Evolutionary conservation across 2,888 invertebrate genomes (phyloP), one percentile per base, ranked within the genome.

Genomic region (Julus scandinavius): DNA sequence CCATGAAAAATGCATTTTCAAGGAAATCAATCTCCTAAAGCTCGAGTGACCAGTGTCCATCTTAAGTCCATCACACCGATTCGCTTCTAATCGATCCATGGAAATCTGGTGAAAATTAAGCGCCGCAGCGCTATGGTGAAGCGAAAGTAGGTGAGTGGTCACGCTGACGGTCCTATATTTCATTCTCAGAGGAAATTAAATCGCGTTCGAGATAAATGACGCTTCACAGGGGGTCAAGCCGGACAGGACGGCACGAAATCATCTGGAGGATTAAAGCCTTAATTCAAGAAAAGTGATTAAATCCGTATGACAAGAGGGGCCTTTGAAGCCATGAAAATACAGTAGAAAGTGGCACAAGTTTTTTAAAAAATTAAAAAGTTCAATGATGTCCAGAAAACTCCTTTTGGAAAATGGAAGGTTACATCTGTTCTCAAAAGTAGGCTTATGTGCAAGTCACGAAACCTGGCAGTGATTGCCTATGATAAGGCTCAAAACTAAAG

Each of bases 121-220:
- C 5, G 20, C 15, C 1, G 17, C 15, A 20, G n/a, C 20, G 20
- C 20, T 5, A 63, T 9, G 20, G 63, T 6, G 20, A 20, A 63
- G 7, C 63, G 63, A 20, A 63, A 63, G 63, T 63, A 20, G 20
- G n/a, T 20, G 63, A 63, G 63, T 63, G 63, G 63, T 20, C 63
- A 63, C n/a, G 63, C 63, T 20, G 63, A 20, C 63, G 20, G 20
- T 11, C 63, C 15, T n/a, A 63, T 63, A 63, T 63, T 63, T 63
- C 63, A 63, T 20, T 63, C 63, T 63, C 63, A 5, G 20, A 63
- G 63, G 63, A 63, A 63, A 63, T 63, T 63, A 63, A 63, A 63
- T 20, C n/a, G 63, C n/a, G 5, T 20, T 63, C 2, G 63, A n/a
- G 20, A 63, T 63, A 63, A 63, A 63, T 63, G 63, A 63, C 20